A percentile compares a stretch with the other conserved stretches of the same genome.
Conservation (phyloP, 2,797 vertebrate species). For the Peromyscus eremicus region DNA sequence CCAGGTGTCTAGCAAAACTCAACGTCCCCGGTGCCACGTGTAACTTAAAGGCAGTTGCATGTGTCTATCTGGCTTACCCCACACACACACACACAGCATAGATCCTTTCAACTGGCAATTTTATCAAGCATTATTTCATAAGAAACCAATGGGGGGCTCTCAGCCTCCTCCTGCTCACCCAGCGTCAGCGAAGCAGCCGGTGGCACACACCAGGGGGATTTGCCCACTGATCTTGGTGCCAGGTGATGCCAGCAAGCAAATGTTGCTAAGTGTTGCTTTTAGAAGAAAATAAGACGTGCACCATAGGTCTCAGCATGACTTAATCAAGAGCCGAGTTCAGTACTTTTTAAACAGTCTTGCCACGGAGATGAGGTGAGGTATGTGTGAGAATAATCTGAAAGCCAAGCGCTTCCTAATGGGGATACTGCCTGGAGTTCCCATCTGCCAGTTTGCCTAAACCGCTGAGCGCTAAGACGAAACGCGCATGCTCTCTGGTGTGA, state of each 20-base stretch:
- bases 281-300: constrained; percentile 34
- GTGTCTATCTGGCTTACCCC: neutral
- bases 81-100: too few species aligned
- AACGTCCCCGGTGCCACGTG: accelerated
- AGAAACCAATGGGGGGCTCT: neutral
- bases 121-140: neutral
- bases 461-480: neutral
- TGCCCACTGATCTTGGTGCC: neutral
- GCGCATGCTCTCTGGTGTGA: neutral
- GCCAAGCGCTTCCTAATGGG: constrained; percentile 15
- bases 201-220: too few species aligned
- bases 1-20: neutral
- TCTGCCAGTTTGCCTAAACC: neutral
- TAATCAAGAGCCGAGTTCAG: constrained; percentile 10
- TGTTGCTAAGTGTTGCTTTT: constrained; percentile 32
- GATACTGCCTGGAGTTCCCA: neutral
- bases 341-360: constrained; percentile 53
- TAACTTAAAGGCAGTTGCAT: neutral
- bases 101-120: neutral
- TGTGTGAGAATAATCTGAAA: constrained; percentile 14
- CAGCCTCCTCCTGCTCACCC: neutral
- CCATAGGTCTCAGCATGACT: neutral
- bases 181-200: neutral
- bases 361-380: neutral
- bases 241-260: neutral